phyloP scores from a whole-genome alignment of 2,797 vertebrate genomes.

The Calcarius lapponicus region DNA sequence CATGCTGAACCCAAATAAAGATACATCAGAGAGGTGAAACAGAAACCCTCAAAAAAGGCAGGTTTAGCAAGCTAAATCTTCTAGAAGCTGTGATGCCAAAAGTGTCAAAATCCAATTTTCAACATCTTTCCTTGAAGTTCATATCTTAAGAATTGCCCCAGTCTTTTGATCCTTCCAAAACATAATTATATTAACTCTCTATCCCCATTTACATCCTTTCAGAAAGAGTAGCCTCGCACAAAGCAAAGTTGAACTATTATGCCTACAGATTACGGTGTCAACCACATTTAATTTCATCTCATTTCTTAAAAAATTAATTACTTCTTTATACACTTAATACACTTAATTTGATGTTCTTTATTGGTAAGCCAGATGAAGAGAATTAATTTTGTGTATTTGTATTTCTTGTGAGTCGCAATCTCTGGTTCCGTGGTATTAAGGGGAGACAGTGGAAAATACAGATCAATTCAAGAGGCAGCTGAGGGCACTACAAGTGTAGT shows the following conservation, averaged over 20 bases:
- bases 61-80: not conserved
- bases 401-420: not conserved
- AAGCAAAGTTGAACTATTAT: not conserved
- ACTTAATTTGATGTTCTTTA: not conserved
- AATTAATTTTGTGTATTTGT: not conserved
- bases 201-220: not conserved
- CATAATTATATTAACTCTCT: not conserved
- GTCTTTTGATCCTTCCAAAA: not conserved
- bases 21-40: not conserved
- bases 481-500: not conserved
- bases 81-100: not conserved
- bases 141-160: not conserved
- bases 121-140: not conserved
- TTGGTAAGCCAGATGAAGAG: not conserved
- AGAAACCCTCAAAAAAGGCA: not conserved
- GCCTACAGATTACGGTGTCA: not conserved
- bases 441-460: not conserved
- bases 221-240: not conserved
- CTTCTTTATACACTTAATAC: not conserved
- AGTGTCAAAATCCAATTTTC: not conserved
- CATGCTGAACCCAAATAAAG: not conserved
- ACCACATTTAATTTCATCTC: not conserved
- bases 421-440: not conserved
- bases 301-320: not conserved
- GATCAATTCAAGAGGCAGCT: slow-evolving; percentile 2